Evolutionary conservation across 2,113 vertebrate species (phyloP).

Genomic region (Limnothrissa miodon): DNA sequence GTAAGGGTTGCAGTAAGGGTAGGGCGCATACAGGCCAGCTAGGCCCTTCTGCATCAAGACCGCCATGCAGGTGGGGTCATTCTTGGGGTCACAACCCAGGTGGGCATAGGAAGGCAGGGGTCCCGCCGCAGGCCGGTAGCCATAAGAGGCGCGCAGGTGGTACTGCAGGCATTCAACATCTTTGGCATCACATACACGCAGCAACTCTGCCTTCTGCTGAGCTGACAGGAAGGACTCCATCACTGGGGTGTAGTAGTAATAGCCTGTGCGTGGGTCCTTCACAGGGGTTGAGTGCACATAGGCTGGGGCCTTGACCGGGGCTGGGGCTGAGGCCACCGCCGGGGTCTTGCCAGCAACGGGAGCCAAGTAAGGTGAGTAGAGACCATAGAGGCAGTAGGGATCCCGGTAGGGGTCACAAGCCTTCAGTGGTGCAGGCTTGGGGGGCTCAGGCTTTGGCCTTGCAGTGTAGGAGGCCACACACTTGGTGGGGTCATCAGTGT

Average conservation of each 20-base stretch:
- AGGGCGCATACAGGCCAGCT: slow-evolving; percentile 60
- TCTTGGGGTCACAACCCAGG: slow-evolving; percentile 72
- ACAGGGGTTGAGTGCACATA: slow-evolving; percentile 56
- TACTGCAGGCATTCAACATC: slow-evolving; percentile 78
- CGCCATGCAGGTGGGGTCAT: slow-evolving; percentile 64
- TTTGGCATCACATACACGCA: slow-evolving; percentile 69
- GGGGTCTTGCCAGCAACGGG: slow-evolving; percentile 43
- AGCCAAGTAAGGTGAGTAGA: slow-evolving; percentile 62
- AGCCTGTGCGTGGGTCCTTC: slow-evolving; percentile 57
- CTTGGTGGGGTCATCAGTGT: slow-evolving; percentile 67
- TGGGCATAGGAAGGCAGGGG: slow-evolving; percentile 68
- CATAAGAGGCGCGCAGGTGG: slow-evolving; percentile 71
- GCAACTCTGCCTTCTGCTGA: slow-evolving; percentile 71
- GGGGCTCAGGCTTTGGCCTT: slow-evolving; percentile 61
- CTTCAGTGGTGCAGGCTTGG: slow-evolving; percentile 65
- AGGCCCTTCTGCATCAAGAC: slow-evolving; percentile 62
- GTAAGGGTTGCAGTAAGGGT: slow-evolving; percentile 68
- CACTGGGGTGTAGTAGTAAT: slow-evolving; percentile 61
- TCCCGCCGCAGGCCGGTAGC: slow-evolving; percentile 55
- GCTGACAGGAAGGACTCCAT: slow-evolving; percentile 63
- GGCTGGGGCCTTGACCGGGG: slow-evolving; percentile 61
- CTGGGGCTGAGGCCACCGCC: slow-evolving; percentile 40
- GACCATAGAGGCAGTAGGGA: slow-evolving; percentile 65
- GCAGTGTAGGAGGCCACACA: slow-evolving; percentile 65
- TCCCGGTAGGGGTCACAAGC: slow-evolving; percentile 75